These are phyloP conservation scores for Microtus pennsylvanicus DNA, from an alignment of 2,113 vertebrate species.

Conservation along the genomic window DNA sequence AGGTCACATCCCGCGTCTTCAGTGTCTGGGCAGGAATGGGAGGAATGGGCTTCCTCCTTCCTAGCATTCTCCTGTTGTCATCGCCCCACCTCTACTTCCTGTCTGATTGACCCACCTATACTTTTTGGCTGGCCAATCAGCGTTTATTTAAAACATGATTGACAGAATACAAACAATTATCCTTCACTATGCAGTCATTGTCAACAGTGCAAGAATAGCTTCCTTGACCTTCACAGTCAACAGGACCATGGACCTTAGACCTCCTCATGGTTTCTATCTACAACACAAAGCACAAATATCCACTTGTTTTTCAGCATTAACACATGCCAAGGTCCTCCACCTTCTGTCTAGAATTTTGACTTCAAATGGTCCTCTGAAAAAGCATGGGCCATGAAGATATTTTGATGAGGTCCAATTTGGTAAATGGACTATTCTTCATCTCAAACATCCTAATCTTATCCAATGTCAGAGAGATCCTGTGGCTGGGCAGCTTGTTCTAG, in stretches of 20 bases:
- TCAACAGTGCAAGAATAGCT: not conserved
- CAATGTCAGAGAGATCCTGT: not conserved
- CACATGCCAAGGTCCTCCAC: not conserved
- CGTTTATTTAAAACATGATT: too few species aligned
- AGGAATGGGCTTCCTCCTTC: too few species aligned
- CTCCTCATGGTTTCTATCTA: not conserved
- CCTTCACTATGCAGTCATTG: not conserved
- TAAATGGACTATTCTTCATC: not conserved
- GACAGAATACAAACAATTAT: too few species aligned
- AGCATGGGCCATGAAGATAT: not conserved
- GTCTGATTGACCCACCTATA: too few species aligned
- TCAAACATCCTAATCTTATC: not conserved
- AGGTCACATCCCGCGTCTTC: too few species aligned
- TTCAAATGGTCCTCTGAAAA: not conserved
- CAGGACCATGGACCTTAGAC: not conserved
- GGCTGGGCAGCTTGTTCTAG: not conserved
- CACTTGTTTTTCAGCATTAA: not conserved
- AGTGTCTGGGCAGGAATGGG: too few species aligned
- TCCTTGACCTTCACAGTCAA: not conserved
- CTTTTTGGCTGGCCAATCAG: too few species aligned
- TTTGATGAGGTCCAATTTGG: not conserved
- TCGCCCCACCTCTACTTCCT: too few species aligned
- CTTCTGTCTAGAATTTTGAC: accelerated
- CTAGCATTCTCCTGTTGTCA: too few species aligned
- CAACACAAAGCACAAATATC: not conserved